Conservation (phyloP, 1,140 invertebrate species). For the Scaptomyza graminum region DNA sequence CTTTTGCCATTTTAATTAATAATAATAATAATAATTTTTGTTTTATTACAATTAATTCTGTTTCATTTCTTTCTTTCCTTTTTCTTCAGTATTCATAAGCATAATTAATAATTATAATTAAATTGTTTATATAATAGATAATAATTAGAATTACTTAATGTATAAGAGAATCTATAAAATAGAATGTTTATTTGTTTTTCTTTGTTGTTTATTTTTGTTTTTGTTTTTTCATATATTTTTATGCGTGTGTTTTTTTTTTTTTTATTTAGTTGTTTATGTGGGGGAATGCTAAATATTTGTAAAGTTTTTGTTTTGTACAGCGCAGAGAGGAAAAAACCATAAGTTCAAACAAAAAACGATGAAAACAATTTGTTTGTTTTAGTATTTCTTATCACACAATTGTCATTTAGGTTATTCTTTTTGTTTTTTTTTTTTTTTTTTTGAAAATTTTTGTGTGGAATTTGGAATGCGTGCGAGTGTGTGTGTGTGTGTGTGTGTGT, state of each 20-base stretch:
- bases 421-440: no score
- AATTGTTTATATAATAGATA: constrained; percentile 82
- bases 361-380: constrained; percentile 35
- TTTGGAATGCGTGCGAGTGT: constrained; percentile 39
- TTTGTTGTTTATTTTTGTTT: constrained; percentile 26
- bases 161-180: constrained; percentile 80
- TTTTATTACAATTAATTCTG: constrained; percentile 75
- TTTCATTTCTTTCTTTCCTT: constrained; percentile 29
- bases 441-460: constrained; percentile 8
- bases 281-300: constrained; percentile 11
- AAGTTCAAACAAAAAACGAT: constrained; percentile 51
- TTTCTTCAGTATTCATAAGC: constrained; percentile 65
- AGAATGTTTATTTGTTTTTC: constrained; percentile 61
- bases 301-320: constrained; percentile 51
- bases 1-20: constrained; percentile 43
- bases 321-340: constrained; percentile 25
- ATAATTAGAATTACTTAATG: constrained; percentile 81
- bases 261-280: constrained; percentile 21
- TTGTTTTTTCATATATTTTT: no score
- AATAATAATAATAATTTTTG: constrained; percentile 52
- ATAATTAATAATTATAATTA: constrained; percentile 83
- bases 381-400: constrained; percentile 66
- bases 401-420: constrained; percentile 53
- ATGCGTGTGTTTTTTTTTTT: constrained; percentile 15
- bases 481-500: constrained; percentile 3